Evolutionary conservation across 1,140 invertebrate genomes (phyloP).

Genomic region (Steinernema khuongi): DNA sequence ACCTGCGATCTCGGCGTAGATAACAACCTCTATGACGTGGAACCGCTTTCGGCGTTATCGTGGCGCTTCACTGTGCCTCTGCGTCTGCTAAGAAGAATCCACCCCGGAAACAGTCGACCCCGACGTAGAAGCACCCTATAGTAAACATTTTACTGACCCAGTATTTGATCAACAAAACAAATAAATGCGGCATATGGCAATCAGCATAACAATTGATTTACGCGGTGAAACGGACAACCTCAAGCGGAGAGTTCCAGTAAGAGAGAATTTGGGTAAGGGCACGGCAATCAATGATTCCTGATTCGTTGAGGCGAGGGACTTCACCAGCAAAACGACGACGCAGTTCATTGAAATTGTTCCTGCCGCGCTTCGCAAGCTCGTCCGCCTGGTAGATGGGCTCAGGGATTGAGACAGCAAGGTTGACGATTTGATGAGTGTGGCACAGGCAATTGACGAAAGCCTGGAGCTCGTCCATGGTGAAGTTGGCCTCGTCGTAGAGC

Average conservation of each 20-base stretch:
- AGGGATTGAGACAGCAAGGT: conserved; percentile 22
- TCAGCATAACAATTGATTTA: neutral
- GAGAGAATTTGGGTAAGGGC: conserved; percentile 14
- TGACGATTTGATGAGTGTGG: conserved; percentile 28
- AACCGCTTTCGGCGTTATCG: too few relatives aligned
- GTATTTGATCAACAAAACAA: too few relatives aligned
- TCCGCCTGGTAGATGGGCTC: conserved; percentile 38
- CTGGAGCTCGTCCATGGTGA: conserved; percentile 27
- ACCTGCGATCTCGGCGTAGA: too few relatives aligned
- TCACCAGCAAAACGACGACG: neutral
- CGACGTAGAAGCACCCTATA: too few relatives aligned
- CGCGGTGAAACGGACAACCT: conserved; percentile 21
- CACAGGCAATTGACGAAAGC: conserved; percentile 19
- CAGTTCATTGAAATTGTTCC: neutral
- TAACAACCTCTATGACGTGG: too few relatives aligned
- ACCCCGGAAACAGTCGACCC: too few relatives aligned
- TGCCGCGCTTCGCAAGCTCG: conserved; percentile 33
- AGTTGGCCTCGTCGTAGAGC: neutral
- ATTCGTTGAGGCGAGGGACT: neutral
- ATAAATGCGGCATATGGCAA: too few relatives aligned
- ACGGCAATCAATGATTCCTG: conserved; percentile 13
- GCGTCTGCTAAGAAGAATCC: too few relatives aligned
- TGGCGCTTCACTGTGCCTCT: too few relatives aligned
- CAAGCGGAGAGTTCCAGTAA: conserved; percentile 13
- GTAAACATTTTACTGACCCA: too few relatives aligned